These are phyloP conservation scores for Phrynosoma platyrhinos DNA, from an alignment of 2,113 vertebrate genomes.

Conservation along the genomic window DNA sequence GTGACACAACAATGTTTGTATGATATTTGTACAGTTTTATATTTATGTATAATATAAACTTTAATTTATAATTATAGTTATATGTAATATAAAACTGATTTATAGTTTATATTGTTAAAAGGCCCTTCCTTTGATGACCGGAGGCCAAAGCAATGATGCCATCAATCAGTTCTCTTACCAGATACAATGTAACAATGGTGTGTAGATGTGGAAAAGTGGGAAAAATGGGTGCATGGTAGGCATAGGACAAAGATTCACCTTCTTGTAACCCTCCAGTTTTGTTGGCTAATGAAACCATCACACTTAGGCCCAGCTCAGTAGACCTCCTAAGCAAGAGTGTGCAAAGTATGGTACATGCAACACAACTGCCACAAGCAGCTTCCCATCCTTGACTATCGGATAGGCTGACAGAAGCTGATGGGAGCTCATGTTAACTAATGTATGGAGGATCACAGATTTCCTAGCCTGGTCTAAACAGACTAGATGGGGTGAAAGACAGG, in stretches of 20 bases:
- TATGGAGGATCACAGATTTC: neutral
- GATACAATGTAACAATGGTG: no score
- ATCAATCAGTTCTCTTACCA: neutral
- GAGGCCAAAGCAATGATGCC: no score
- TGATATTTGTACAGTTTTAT: no score
- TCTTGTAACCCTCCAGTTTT: neutral
- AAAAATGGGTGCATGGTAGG: neutral
- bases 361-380: neutral
- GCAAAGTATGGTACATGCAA: no score
- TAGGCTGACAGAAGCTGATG: neutral
- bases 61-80: no score
- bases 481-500: neutral
- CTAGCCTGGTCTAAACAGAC: neutral
- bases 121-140: no score
- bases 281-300: neutral
- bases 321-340: neutral
- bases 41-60: no score
- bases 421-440: neutral
- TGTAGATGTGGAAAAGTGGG: neutral
- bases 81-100: neutral
- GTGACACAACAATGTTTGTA: neutral
- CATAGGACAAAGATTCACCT: neutral
- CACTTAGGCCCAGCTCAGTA: neutral
- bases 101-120: no score
- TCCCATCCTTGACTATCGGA: neutral